Conservation (phyloP, 2,797 vertebrate genomes). For the Arctocebus calabarensis region DNA sequence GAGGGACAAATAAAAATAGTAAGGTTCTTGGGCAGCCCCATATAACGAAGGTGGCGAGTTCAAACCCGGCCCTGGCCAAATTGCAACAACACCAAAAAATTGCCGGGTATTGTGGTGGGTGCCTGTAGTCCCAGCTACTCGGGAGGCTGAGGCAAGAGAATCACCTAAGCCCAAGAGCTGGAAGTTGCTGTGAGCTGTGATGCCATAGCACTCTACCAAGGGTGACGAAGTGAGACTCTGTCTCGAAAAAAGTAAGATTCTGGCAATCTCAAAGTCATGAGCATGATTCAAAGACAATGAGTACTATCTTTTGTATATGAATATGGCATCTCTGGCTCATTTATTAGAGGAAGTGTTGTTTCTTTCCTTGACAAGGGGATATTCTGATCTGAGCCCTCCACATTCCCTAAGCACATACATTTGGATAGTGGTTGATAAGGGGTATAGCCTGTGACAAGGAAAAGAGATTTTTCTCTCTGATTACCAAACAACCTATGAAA, state of each 20-base stretch:
- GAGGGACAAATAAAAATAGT: not conserved
- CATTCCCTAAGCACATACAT: not conserved
- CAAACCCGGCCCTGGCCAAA: too few relatives aligned
- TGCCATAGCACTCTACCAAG: too few relatives aligned
- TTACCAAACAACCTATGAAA: conserved; percentile 35
- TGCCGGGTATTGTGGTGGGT: too few relatives aligned
- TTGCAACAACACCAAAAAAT: too few relatives aligned
- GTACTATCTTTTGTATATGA: conserved; percentile 6
- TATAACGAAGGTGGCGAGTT: too few relatives aligned
- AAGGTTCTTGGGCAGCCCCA: not conserved
- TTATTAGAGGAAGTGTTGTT: conserved; percentile 39
- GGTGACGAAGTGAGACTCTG: too few relatives aligned
- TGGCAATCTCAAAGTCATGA: conserved; percentile 39
- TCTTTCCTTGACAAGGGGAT: not conserved
- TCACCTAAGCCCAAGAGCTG: too few relatives aligned
- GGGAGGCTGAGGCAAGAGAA: too few relatives aligned
- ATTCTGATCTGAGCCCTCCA: conserved; percentile 4
- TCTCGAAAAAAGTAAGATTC: conserved; percentile 31
- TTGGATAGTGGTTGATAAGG: conserved; percentile 23
- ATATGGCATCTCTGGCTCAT: not conserved
- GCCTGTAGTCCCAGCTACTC: too few relatives aligned
- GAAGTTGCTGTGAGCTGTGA: too few relatives aligned
- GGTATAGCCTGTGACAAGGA: not conserved
- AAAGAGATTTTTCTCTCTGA: conserved; percentile 31
- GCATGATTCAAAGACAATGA: not conserved